A percentile compares a stretch with the other conserved stretches of the same genome.
Conservation (phyloP, 1,140 invertebrate species). For the Drosophila lacertosa region DNA sequence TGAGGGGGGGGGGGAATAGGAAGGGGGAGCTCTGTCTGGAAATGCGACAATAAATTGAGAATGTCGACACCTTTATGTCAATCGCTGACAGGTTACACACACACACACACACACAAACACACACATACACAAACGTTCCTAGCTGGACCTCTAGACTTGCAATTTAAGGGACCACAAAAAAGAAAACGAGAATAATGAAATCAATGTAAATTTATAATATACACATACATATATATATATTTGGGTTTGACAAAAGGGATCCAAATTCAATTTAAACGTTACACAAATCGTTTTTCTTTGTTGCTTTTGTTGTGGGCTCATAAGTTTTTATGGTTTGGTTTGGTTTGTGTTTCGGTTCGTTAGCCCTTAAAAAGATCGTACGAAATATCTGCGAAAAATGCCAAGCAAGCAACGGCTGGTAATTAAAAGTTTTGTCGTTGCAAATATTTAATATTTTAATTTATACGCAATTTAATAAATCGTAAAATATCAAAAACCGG, state of each 20-base stretch:
- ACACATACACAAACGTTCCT: background rate
- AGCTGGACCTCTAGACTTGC: conserved; percentile 26
- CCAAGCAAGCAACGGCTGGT: conserved; percentile 45
- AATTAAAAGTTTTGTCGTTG: conserved; percentile 71
- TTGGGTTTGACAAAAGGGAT: conserved; percentile 58
- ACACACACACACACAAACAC: conserved; percentile 7
- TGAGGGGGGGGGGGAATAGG: background rate
- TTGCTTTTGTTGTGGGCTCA: conserved; percentile 7
- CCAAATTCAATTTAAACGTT: conserved; percentile 77
- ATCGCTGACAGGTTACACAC: conserved; percentile 9
- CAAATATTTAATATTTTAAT: conserved; percentile 83
- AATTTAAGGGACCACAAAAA: conserved; percentile 28
- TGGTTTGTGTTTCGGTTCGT: conserved; percentile 41
- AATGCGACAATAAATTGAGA: conserved; percentile 24
- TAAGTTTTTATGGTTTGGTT: background rate
- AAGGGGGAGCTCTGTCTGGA: conserved; percentile 23
- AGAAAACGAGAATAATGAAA: conserved; percentile 11
- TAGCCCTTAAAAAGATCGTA: conserved; percentile 50
- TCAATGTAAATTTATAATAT: conserved; percentile 38
- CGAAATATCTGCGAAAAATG: conserved; percentile 51
- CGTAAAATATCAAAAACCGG: conserved; percentile 52
- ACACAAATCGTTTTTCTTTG: conserved; percentile 57
- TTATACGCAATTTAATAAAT: conserved; percentile 83
- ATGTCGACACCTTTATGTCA: conserved; percentile 33
- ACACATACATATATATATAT: too few species aligned